These are phyloP conservation scores for Coelogynopora nodosa DNA, from an alignment of 2,888 invertebrate genomes.

Conservation along the genomic window DNA sequence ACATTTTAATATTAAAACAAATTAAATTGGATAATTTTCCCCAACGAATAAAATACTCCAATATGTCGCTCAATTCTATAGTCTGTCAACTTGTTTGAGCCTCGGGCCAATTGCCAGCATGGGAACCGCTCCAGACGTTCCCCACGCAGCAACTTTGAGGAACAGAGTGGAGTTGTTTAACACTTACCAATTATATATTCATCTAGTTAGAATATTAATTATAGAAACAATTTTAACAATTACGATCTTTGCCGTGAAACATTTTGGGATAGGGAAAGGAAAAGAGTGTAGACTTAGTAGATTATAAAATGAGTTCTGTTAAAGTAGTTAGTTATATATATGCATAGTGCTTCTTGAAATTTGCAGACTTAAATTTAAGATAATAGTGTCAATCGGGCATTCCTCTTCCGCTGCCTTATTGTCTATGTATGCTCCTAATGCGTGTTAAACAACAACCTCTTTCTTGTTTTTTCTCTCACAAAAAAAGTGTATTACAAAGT, in stretches of 20 bases:
- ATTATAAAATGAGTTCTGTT: not conserved
- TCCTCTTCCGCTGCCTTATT: no score
- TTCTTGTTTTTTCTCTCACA: no score
- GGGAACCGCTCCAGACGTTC: not conserved
- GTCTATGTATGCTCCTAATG: no score
- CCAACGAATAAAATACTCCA: no score
- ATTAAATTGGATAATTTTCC: no score
- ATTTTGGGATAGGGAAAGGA: not conserved
- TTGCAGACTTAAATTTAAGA: not conserved
- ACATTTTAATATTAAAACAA: no score
- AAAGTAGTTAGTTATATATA: not conserved
- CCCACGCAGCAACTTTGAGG: not conserved
- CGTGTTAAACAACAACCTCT: no score
- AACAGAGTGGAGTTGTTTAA: not conserved
- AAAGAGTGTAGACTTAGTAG: not conserved
- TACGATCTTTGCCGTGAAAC: not conserved
- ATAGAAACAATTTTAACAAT: not conserved
- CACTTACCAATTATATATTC: not conserved
- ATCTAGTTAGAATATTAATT: not conserved
- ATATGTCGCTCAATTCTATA: no score
- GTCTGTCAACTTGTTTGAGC: not conserved
- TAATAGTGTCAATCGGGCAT: not conserved
- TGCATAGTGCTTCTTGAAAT: not conserved
- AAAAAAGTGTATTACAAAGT: no score
- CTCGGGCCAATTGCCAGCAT: not conserved